Evolutionary conservation across 2,888 invertebrate genomes (phyloP).

Genomic region (Nasonia oneida): DNA sequence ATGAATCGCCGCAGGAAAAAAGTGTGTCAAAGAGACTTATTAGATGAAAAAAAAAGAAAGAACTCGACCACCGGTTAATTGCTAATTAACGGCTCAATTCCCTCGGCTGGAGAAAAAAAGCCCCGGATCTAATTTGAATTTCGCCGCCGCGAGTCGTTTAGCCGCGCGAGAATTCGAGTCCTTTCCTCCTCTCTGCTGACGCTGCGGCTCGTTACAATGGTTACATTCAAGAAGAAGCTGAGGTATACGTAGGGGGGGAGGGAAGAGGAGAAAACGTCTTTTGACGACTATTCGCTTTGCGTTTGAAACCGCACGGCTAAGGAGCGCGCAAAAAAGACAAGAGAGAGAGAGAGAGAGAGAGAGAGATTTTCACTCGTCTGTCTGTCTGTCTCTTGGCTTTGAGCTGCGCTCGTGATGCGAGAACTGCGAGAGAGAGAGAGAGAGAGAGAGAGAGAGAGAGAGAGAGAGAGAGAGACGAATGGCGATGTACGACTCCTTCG

Average conservation of each 20-base stretch:
- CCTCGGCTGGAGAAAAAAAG: conserved; percentile 11
- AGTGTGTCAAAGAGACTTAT: conserved; percentile 24
- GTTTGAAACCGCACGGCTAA: conserved; percentile 40
- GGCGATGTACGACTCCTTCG: conserved; percentile 5
- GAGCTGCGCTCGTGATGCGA: conserved; percentile 27
- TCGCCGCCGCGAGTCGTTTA: conserved; percentile 19
- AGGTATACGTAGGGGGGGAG: neutral
- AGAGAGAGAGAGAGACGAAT: conserved; percentile 22
- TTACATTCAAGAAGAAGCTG: conserved; percentile 17
- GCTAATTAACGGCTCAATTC: conserved; percentile 39
- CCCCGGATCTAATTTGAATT: conserved; percentile 12
- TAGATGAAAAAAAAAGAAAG: neutral
- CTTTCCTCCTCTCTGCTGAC: neutral
- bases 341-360: no score
- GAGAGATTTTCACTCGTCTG: conserved; percentile 34
- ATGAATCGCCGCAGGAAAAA: conserved; percentile 2
- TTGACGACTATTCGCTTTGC: conserved; percentile 38
- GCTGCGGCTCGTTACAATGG: conserved; percentile 51
- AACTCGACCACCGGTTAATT: conserved; percentile 9
- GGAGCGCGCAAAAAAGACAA: neutral
- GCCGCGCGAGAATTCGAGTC: conserved; percentile 37
- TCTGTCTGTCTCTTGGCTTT: conserved; percentile 51
- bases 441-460: neutral
- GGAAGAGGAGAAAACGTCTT: conserved; percentile 13
- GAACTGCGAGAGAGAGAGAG: conserved; percentile 5